phyloP scores from a whole-genome alignment of 2,888 invertebrate species.

The Tineola bisselliella region DNA sequence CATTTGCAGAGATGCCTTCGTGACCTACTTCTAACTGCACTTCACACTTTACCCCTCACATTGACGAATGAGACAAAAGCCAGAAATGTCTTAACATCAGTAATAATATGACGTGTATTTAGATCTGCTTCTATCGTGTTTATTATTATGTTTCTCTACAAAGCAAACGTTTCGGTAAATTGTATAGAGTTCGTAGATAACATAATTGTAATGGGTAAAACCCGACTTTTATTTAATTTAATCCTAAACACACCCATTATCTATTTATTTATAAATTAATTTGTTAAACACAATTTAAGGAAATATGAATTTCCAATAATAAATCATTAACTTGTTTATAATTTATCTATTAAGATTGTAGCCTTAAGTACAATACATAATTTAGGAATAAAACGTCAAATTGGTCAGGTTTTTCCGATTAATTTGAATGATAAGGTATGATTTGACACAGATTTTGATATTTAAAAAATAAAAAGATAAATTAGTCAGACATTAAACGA shows the following conservation, averaged over 20 bases:
- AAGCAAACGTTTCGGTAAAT: too few relatives aligned
- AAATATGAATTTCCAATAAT: too few relatives aligned
- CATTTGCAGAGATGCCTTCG: conserved; percentile 11
- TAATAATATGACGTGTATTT: background rate
- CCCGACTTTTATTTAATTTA: too few relatives aligned
- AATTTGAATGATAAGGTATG: background rate
- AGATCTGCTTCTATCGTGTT: background rate
- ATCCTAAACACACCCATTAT: too few relatives aligned
- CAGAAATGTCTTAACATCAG: background rate
- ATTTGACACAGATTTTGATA: background rate
- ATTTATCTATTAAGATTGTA: too few relatives aligned
- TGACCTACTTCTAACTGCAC: conserved; percentile 12
- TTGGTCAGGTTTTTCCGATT: conserved; percentile 1
- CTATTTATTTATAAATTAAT: too few relatives aligned
- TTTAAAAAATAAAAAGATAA: background rate
- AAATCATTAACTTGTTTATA: too few relatives aligned
- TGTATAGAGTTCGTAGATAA: too few relatives aligned
- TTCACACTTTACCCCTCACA: conserved; percentile 8
- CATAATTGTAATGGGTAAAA: too few relatives aligned
- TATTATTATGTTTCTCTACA: too few relatives aligned
- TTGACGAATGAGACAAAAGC: background rate
- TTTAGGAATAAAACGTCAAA: background rate
- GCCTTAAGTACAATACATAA: too few relatives aligned
- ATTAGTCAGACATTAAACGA: background rate
- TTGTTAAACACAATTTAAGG: too few relatives aligned